Evolutionary conservation across 1,140 invertebrate species (phyloP), one percentile per base, ranked within the genome.

Genomic region (Chelonus insularis): DNA sequence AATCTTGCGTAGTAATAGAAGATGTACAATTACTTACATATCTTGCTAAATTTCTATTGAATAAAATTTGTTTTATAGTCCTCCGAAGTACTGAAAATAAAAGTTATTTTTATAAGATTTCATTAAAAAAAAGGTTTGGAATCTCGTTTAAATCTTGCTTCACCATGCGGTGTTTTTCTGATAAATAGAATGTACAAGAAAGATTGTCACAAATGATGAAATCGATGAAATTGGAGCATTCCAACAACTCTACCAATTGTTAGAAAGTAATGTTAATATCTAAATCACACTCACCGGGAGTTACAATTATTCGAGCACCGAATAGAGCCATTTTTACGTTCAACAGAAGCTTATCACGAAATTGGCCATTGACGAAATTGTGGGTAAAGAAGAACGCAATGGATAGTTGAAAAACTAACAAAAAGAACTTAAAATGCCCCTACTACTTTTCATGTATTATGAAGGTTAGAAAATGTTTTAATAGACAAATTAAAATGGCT

Each of bases 281-380:
- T 60, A 56, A 56, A 21, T 25, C 25, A 39, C 48, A 20, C 70
- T 74, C 80, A 82, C 80, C 76, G 25, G 77, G 73, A 51, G 45
- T 73, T 7, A 77, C 71, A 72, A 75, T 62, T 11, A 68, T 60
- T 59, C 72, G 75, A 60, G 72, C 72, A 47, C 70, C 73, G 61
- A 68, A 62, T 39, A 80, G 66, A 43, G 76, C 73, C 79, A 81
- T 81, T n/a, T n/a, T n/a, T n/a, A n/a, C n/a, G n/a, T n/a, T n/a
- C n/a, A n/a, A n/a, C n/a, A n/a, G n/a, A n/a, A n/a, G n/a, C n/a
- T n/a, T n/a, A n/a, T n/a, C n/a, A n/a, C n/a, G n/a, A n/a, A n/a
- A n/a, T n/a, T n/a, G n/a, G n/a, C n/a, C n/a, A n/a, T n/a, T n/a
- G n/a, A n/a, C n/a, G n/a, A n/a, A n/a, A n/a, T n/a, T n/a, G n/a